Evolutionary conservation across 2,888 invertebrate species (phyloP).

Genomic region (Drosophila diplacantha): DNA sequence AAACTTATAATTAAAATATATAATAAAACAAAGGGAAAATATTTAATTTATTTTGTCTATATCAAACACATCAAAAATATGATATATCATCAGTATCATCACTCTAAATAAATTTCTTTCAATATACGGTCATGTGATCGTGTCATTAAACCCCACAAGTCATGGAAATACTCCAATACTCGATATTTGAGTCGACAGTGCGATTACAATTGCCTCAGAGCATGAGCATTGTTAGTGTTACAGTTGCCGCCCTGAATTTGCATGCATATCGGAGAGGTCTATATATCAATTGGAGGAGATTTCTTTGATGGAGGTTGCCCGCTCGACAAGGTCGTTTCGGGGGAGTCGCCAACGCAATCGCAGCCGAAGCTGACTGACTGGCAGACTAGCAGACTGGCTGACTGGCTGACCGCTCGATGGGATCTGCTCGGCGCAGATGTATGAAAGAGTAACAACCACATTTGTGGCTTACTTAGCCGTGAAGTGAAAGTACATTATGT

Average conservation of each 20-base stretch:
- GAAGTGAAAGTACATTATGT: conserved; percentile 61
- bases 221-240: conserved; percentile 30
- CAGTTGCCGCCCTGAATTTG: conserved; percentile 49
- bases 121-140: conserved; percentile 50
- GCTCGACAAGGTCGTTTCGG: conserved; percentile 51
- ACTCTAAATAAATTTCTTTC: conserved; percentile 5
- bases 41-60: neutral
- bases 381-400: conserved; percentile 41
- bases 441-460: conserved; percentile 32
- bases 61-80: neutral
- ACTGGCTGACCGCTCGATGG: conserved; percentile 61
- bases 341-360: conserved; percentile 7
- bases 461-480: conserved; percentile 57
- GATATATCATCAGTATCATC: conserved; percentile 21
- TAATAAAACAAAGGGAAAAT: neutral
- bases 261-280: conserved; percentile 20
- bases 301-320: conserved; percentile 15
- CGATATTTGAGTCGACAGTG: conserved; percentile 58
- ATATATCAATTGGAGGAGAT: conserved; percentile 2
- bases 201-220: conserved; percentile 63
- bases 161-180: conserved; percentile 42
- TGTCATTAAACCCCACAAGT: conserved; percentile 48
- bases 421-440: conserved; percentile 21
- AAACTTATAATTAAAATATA: neutral
- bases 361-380: conserved; percentile 15